phyloP scores from a whole-genome alignment of 1,140 invertebrate species.

The Lutraria rhynchaena region DNA sequence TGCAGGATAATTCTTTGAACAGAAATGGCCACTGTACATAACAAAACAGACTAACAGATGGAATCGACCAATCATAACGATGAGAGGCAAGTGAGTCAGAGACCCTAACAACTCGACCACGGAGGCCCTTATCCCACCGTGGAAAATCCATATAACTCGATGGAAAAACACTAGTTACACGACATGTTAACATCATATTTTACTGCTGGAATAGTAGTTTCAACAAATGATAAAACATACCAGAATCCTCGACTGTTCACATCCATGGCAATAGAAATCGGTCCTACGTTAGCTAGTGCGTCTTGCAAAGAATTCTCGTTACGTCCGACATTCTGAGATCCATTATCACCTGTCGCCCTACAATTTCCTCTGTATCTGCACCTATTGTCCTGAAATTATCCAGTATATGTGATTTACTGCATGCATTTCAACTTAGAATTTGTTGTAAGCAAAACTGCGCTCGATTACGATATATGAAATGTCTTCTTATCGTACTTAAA shows the following conservation, averaged over 20 bases:
- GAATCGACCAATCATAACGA: too few species aligned
- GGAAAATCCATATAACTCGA: too few species aligned
- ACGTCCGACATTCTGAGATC: neutral
- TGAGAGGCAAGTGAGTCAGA: too few species aligned
- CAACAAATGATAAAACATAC: neutral
- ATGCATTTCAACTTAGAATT: neutral
- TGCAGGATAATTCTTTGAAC: too few species aligned
- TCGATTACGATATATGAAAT: too few species aligned
- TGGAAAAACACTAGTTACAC: too few species aligned
- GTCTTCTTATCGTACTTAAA: too few species aligned
- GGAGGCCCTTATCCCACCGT: too few species aligned
- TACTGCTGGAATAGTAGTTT: neutral
- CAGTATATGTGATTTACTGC: neutral
- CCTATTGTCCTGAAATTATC: neutral
- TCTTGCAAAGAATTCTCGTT: conserved; percentile 7
- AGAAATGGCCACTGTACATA: too few species aligned
- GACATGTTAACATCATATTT: too few species aligned
- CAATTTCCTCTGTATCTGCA: conserved; percentile 7
- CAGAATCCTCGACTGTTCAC: neutral
- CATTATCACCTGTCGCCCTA: neutral
- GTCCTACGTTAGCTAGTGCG: conserved; percentile 1
- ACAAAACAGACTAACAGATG: too few species aligned
- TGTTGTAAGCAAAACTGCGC: neutral
- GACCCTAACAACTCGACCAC: too few species aligned
- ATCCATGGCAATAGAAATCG: conserved; percentile 26